Base-by-base conservation (phyloP, 2,797 vertebrate genomes). In the Clarias pachynema region DNA sequence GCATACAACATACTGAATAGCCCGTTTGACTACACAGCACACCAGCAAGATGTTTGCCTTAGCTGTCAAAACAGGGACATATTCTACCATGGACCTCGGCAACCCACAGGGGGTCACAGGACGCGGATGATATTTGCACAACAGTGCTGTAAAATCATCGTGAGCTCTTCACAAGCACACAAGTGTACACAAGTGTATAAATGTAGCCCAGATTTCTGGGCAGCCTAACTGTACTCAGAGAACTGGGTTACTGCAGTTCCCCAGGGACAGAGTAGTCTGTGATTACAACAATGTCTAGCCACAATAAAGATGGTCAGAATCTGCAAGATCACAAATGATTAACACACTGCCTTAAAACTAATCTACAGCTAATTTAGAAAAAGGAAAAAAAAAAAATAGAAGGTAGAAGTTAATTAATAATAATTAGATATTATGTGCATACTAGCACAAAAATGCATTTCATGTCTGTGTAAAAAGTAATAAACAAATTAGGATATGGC, bases 311-410 rank as follows among this genome's bases (percentile, higher is more conserved):
- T 75, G 79, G 89, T 92, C 65, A 34, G 5, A 31, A 34, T 20
- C 92, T 91, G 91, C 90, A 90, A 90, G 89, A 92, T 93, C 91
- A 90, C 89, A 72, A 9, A 37, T 70, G 20, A 70, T 68, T 37
- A 10, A 70, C 34, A 70, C 18, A 70, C 18, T 70, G 37, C n/a
- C 10, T 49, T 49, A 1, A 1, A 49, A 5, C 9, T 72, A n/a
- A 44, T 22, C 20, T 22, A 8, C 8, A 70, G 16, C 22, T n/a
- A 24, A 72, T 16, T 20, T 26, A 65, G n/a, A 26, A n/a, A 63
- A 63, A 26, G 4, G 16, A 5, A 10, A n/a, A 63, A 62, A 5
- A 10, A n/a, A 63, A 62, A 62, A 26, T 15, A 29, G 29, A 29
- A 4, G n/a, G n/a, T 14, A 14, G 10, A n/a, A 63, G n/a, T 14